Evolutionary conservation across 2,888 invertebrate genomes (phyloP).

Genomic region (Agrotis ipsilon): DNA sequence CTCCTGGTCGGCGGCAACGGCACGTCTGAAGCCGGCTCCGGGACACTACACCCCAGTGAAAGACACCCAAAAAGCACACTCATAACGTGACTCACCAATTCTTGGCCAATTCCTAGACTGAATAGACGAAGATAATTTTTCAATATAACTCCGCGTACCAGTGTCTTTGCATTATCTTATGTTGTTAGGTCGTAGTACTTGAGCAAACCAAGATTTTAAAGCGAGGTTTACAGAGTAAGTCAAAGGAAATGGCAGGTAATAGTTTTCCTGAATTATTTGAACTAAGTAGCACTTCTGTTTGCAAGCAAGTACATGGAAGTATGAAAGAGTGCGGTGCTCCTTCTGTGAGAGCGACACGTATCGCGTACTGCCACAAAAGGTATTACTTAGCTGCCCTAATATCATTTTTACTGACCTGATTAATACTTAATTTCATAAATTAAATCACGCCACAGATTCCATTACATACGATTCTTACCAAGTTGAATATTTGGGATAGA

Average conservation of each 20-base stretch:
- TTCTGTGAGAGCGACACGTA: background rate
- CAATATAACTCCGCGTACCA: too few species aligned
- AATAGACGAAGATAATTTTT: too few species aligned
- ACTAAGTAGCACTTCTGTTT: too few species aligned
- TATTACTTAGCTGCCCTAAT: too few species aligned
- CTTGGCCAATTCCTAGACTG: background rate
- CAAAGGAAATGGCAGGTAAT: too few species aligned
- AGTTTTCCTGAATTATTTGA: too few species aligned
- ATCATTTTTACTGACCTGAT: too few species aligned
- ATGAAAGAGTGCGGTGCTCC: background rate
- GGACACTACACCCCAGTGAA: background rate
- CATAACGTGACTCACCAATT: background rate
- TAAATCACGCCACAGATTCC: background rate
- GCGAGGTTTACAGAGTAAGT: too few species aligned
- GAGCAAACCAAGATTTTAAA: too few species aligned
- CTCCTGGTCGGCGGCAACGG: slow-evolving; percentile 22
- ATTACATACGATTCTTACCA: background rate
- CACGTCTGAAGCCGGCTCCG: slow-evolving; percentile 39
- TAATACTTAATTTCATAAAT: background rate
- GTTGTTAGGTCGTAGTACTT: too few species aligned
- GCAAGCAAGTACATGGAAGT: background rate
- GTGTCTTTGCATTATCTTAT: too few species aligned
- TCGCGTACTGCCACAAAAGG: background rate
- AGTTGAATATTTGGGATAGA: slow-evolving; percentile 3
- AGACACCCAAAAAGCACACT: slow-evolving; percentile 6